Percentiles rank a stretch among this genome's conserved stretches.
Evolutionary conservation across 35 echinoderm and acorn worm genomes (phyloP).

Genomic region (Holothuria glaberrima): DNA sequence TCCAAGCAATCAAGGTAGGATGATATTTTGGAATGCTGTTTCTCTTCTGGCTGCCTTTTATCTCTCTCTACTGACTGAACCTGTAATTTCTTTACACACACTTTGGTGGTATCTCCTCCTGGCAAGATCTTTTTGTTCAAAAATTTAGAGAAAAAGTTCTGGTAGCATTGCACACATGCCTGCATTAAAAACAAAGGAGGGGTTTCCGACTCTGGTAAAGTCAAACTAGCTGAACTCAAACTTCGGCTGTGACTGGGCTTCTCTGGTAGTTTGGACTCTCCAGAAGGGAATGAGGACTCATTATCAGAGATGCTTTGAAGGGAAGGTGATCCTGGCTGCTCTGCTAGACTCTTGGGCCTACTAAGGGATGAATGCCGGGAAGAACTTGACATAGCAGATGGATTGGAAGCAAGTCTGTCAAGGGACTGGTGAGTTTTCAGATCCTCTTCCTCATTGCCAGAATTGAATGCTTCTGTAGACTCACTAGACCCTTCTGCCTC

Average conservation of each 20-base stretch:
- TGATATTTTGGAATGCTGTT: constrained; percentile 44
- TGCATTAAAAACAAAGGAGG: constrained; percentile 95
- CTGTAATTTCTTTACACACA: constrained; percentile 72
- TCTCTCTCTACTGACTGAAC: constrained; percentile 28
- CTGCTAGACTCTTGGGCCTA: constrained; percentile 16
- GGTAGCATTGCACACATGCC: constrained; percentile 93
- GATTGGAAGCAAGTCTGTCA: constrained; percentile 77
- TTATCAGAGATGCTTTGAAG: constrained; percentile 8
- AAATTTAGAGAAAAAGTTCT: constrained; percentile 93
- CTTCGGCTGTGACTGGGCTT: constrained; percentile 48
- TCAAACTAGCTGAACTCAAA: constrained; percentile 62
- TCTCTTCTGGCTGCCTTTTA: constrained; percentile 14
- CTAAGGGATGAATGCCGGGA: constrained; percentile 5
- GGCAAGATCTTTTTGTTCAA: constrained; percentile 88
- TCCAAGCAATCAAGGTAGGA: constrained; percentile 46
- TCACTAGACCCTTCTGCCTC: constrained; percentile 39
- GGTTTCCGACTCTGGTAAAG: constrained; percentile 64
- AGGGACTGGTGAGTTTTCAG: constrained; percentile 56
- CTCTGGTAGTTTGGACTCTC: constrained; percentile 5
- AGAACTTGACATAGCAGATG: constrained; percentile 35
- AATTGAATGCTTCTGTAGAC: constrained; percentile 51
- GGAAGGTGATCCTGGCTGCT: constrained; percentile 38
- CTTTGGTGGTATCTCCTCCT: constrained; percentile 69
- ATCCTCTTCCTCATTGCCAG: constrained; percentile 32
- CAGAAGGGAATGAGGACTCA: constrained; percentile 7